These are phyloP conservation scores for Pristionchus maxplancki DNA, from an alignment of 2,888 invertebrate genomes.

Conservation along the genomic window DNA sequence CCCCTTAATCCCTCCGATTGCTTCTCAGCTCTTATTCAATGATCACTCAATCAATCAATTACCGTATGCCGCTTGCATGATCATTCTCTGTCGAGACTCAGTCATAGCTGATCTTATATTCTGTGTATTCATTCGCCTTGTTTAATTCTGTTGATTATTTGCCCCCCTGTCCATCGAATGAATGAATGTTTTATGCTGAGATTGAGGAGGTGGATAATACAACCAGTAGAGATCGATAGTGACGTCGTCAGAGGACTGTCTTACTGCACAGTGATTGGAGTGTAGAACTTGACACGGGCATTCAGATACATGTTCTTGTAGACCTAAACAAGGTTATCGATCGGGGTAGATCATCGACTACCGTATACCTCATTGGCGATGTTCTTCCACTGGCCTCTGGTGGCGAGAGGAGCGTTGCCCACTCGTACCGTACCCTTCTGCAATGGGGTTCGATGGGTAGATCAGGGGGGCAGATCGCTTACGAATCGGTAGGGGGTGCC, in stretches of 20 bases:
- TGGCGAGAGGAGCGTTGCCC: conserved; percentile 39
- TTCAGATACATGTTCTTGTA: conserved; percentile 50
- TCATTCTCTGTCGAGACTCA: conserved; percentile 18
- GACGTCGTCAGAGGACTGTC: background rate
- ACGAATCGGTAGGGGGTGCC: conserved; percentile 51
- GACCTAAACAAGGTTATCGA: conserved; percentile 20
- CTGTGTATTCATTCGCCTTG: conserved; percentile 30
- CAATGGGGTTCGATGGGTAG: background rate
- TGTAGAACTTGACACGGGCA: conserved; percentile 43
- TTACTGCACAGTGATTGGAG: conserved; percentile 44
- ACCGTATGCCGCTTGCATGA: conserved; percentile 25
- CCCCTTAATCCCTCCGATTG: background rate
- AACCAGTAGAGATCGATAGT: conserved; percentile 24
- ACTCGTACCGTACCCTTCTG: conserved; percentile 35
- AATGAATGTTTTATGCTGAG: conserved; percentile 39
- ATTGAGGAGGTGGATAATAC: background rate
- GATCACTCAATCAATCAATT: conserved; percentile 8
- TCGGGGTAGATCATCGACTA: background rate
- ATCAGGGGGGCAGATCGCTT: background rate
- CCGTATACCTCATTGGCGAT: conserved; percentile 49
- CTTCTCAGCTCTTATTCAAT: background rate
- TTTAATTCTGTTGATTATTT: conserved; percentile 22
- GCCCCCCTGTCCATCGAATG: background rate
- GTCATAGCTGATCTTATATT: conserved; percentile 21
- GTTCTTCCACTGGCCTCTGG: conserved; percentile 51